Conservation (phyloP, 2,888 invertebrate species). For the Steinernema carpocapsae region DNA sequence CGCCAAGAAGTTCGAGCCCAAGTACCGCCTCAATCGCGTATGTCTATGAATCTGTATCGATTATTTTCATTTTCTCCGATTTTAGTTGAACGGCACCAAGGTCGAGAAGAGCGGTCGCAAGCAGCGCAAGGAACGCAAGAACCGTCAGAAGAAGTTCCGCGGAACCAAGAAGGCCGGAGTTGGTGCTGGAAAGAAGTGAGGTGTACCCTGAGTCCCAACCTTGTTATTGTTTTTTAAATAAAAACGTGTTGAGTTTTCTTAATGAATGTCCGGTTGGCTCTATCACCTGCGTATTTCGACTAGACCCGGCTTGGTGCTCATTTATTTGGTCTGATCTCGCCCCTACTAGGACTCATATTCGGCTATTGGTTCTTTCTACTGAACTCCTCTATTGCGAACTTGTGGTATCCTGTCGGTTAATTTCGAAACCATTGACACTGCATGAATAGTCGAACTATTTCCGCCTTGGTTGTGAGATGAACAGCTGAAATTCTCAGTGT, state of each 20-base stretch:
- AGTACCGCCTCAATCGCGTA: conserved; percentile 87
- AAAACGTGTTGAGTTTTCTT: neutral
- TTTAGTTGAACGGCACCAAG: conserved; percentile 85
- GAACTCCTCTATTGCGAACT: too few species aligned
- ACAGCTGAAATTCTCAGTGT: too few species aligned
- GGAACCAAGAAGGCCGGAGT: conserved; percentile 98
- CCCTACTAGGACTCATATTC: too few species aligned
- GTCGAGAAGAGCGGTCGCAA: conserved; percentile 88
- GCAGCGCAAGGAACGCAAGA: conserved; percentile 99
- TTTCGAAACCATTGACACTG: too few species aligned
- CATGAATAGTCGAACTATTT: too few species aligned
- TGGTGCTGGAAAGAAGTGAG: conserved; percentile 81
- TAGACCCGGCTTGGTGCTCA: too few species aligned
- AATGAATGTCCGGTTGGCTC: too few species aligned
- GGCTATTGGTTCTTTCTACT: too few species aligned
- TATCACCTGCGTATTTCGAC: too few species aligned
- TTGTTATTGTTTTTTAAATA: conserved; percentile 40
- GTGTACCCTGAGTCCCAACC: neutral
- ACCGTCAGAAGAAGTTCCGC: conserved; percentile 99
- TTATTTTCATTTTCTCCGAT: conserved; percentile 39
- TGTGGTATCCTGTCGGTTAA: too few species aligned
- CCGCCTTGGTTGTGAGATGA: too few species aligned
- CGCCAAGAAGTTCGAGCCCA: conserved; percentile 99
- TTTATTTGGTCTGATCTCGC: too few species aligned
- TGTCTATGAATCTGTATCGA: conserved; percentile 56